These are phyloP conservation scores for Parelbella ahira DNA, from an alignment of 2,888 invertebrate species.

Conservation along the genomic window DNA sequence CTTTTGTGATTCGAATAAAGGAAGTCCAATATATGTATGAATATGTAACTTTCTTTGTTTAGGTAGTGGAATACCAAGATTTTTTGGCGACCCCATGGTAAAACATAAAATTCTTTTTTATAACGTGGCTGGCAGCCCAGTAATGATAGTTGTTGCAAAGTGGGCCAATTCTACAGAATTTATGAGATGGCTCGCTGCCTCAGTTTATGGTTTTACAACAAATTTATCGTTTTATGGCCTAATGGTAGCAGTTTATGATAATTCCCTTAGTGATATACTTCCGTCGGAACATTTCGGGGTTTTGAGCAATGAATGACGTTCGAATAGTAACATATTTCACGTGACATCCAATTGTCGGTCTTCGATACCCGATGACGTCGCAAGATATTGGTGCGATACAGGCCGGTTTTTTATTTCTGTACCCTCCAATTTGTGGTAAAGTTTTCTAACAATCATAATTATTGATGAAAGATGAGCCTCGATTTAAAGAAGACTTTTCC, in stretches of 20 bases:
- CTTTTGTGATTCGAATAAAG: constrained; percentile 1
- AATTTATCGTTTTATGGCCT: constrained; percentile 75
- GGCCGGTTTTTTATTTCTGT: too few relatives aligned
- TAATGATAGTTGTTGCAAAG: constrained; percentile 58
- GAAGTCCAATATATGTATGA: neutral
- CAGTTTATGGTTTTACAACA: constrained; percentile 75
- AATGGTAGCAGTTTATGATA: constrained; percentile 60
- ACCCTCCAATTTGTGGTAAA: too few relatives aligned
- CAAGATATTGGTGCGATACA: too few relatives aligned
- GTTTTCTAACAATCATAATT: too few relatives aligned
- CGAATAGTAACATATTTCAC: too few relatives aligned
- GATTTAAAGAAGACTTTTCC: too few relatives aligned
- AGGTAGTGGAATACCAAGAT: constrained; percentile 3
- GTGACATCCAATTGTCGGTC: too few relatives aligned
- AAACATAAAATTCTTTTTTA: constrained; percentile 29
- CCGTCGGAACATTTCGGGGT: neutral
- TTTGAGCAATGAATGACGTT: too few relatives aligned
- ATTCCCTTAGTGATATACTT: constrained; percentile 42
- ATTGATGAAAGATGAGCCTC: too few relatives aligned
- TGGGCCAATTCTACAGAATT: constrained; percentile 66
- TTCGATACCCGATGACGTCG: too few relatives aligned
- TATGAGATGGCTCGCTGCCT: constrained; percentile 63
- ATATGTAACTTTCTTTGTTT: constrained; percentile 3
- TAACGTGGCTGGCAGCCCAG: constrained; percentile 33
- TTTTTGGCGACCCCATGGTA: too few relatives aligned